Evolutionary conservation across 1,140 invertebrate genomes (phyloP).

Genomic region (Probaryconus sp.): DNA sequence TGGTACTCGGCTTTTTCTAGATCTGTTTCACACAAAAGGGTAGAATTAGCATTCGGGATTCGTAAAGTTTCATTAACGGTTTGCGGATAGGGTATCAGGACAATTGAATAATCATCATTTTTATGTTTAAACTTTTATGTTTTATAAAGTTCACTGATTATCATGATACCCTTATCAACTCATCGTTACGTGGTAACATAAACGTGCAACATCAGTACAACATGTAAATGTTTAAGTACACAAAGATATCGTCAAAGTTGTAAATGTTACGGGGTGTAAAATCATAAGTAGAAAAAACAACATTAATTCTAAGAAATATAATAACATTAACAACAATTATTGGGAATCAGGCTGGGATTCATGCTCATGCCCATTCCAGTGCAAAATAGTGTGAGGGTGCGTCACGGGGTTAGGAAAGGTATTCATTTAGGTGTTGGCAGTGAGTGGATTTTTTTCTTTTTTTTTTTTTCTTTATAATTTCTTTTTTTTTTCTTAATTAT

Average conservation of each 20-base stretch:
- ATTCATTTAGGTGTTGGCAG: constrained; percentile 65
- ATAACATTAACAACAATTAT: constrained; percentile 56
- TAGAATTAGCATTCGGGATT: constrained; percentile 29
- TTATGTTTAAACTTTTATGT: too few species aligned
- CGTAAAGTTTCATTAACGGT: background rate
- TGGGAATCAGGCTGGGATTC: constrained; percentile 68
- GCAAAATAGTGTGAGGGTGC: constrained; percentile 70
- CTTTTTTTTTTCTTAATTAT: constrained; percentile 49
- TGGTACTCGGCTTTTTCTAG: constrained; percentile 96
- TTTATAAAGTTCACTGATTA: too few species aligned
- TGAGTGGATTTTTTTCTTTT: constrained; percentile 66
- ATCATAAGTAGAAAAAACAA: constrained; percentile 41
- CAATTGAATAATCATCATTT: constrained; percentile 1
- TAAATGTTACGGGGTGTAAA: constrained; percentile 26
- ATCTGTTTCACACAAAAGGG: constrained; percentile 80
- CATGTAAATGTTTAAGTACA: constrained; percentile 54
- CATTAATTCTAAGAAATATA: constrained; percentile 56
- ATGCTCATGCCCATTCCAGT: constrained; percentile 77
- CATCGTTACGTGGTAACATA: constrained; percentile 54
- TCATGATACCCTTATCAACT: constrained; percentile 14
- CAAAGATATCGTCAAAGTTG: constrained; percentile 37
- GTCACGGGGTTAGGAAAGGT: constrained; percentile 67
- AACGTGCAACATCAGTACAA: constrained; percentile 74
- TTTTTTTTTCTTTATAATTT: constrained; percentile 45
- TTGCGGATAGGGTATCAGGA: constrained; percentile 1